These are phyloP conservation scores for Delphinus delphis DNA, from an alignment of 2,113 vertebrate species.

Conservation along the genomic window DNA sequence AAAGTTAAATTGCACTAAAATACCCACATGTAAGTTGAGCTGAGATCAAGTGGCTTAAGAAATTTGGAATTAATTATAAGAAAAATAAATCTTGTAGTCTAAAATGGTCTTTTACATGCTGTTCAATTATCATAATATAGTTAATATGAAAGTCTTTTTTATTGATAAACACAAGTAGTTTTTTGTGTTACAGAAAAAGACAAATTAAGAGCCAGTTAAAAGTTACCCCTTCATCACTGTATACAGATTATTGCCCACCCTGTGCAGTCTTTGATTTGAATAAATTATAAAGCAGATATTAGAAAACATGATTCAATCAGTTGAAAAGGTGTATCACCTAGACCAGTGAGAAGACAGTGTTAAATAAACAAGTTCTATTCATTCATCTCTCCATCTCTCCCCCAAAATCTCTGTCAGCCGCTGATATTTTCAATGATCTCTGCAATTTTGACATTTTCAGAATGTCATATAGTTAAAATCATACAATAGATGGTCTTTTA, in stretches of 20 bases:
- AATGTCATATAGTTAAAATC: neutral
- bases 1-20: neutral
- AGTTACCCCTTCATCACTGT: neutral
- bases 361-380: neutral
- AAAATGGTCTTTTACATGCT: neutral
- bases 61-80: conserved; percentile 8
- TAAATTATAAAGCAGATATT: neutral
- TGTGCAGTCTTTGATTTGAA: neutral
- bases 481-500: neutral
- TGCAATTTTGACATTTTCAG: neutral
- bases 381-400: neutral
- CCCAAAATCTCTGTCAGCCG: neutral
- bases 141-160: neutral
- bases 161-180: neutral
- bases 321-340: neutral
- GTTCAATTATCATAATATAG: neutral
- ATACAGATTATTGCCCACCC: neutral
- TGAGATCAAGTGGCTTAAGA: neutral
- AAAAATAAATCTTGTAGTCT: neutral
- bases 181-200: neutral
- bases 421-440: neutral
- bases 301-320: neutral
- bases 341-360: neutral
- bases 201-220: neutral
- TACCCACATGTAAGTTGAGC: neutral